These are phyloP conservation scores for Pterostichus niger DNA, from an alignment of 2,888 invertebrate genomes.

Conservation along the genomic window DNA sequence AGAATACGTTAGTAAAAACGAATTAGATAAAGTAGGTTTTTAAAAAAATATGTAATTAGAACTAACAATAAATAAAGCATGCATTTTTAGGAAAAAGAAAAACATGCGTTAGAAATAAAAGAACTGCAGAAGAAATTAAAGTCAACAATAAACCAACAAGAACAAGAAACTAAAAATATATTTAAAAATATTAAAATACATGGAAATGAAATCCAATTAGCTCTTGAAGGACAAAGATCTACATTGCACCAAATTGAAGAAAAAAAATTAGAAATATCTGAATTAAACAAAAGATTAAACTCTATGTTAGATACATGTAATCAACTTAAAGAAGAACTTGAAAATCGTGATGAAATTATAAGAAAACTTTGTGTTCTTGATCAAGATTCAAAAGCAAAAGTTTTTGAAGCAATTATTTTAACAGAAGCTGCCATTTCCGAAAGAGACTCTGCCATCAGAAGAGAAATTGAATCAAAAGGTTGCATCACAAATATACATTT, in stretches of 20 bases:
- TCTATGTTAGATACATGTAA: conserved; percentile 69
- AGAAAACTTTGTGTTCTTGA: conserved; percentile 77
- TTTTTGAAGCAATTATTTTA: conserved; percentile 80
- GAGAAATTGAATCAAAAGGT: conserved; percentile 76
- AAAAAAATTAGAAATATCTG: conserved; percentile 71
- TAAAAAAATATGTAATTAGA: conserved; percentile 3
- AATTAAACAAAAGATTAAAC: conserved; percentile 71
- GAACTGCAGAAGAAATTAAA: conserved; percentile 71
- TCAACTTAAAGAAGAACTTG: conserved; percentile 76
- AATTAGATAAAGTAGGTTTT: conserved; percentile 71
- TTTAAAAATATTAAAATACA: conserved; percentile 70
- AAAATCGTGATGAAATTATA: conserved; percentile 75
- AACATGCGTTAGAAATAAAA: conserved; percentile 68
- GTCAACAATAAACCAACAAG: conserved; percentile 69
- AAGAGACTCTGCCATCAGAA: conserved; percentile 79
- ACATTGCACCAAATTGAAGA: conserved; percentile 66
- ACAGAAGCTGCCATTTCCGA: conserved; percentile 81
- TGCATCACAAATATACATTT: conserved; percentile 19
- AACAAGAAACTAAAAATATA: conserved; percentile 70
- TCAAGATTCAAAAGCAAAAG: conserved; percentile 78
- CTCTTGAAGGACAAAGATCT: conserved; percentile 44
- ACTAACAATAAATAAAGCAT: neutral
- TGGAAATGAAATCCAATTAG: conserved; percentile 69
- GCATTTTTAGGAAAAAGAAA: conserved; percentile 51
- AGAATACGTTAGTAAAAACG: conserved; percentile 72